These are phyloP conservation scores for Antitype chi DNA, from an alignment of 2,888 invertebrate genomes.

Conservation along the genomic window DNA sequence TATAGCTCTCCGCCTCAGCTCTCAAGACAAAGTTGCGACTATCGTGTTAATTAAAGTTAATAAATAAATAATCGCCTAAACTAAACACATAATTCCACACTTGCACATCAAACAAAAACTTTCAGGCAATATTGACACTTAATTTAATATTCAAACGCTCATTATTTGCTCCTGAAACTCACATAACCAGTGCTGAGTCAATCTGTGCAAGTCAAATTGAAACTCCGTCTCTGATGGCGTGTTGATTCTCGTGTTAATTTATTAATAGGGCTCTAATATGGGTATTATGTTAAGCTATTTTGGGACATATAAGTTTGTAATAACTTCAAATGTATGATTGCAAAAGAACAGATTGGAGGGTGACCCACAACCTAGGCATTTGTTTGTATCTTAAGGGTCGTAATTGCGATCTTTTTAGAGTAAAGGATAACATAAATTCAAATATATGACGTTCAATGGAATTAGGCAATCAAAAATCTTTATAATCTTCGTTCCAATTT, in stretches of 20 bases:
- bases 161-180: conserved; percentile 43
- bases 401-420: no score
- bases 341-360: no score
- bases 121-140: conserved; percentile 35
- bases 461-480: no score
- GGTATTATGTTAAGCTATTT: not conserved
- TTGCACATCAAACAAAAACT: conserved; percentile 16
- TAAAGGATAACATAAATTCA: no score
- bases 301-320: not conserved
- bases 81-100: not conserved
- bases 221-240: conserved; percentile 22
- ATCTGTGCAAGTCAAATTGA: conserved; percentile 36
- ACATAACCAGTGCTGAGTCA: conserved; percentile 20
- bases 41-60: no score
- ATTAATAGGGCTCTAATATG: conserved; percentile 21
- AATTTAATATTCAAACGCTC: conserved; percentile 31
- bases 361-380: no score
- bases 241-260: conserved; percentile 29
- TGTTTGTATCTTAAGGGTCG: no score
- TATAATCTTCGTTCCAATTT: no score
- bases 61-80: not conserved
- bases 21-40: no score
- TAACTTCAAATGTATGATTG: not conserved
- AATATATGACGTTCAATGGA: no score
- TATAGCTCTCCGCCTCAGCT: no score